phyloP scores from a whole-genome alignment of 2,888 invertebrate species.

The Dasypogon diadema region DNA sequence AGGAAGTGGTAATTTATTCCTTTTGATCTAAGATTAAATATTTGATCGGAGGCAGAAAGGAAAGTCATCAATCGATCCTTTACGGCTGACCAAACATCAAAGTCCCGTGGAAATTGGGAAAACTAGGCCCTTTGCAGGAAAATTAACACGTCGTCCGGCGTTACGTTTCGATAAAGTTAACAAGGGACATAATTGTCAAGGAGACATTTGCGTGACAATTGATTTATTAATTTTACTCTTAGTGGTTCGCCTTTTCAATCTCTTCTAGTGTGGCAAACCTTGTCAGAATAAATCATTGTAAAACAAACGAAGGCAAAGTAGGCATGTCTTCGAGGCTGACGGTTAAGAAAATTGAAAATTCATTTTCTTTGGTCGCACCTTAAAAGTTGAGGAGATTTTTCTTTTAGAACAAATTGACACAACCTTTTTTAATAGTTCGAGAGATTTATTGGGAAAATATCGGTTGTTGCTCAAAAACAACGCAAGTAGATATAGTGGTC shows the following conservation, averaged over 20 bases:
- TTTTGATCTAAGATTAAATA: slow-evolving; percentile 42
- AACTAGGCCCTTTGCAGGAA: background rate
- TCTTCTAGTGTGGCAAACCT: too few relatives aligned
- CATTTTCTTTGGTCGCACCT: too few relatives aligned
- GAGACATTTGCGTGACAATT: background rate
- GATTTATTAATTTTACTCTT: background rate
- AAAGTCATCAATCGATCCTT: slow-evolving; percentile 24
- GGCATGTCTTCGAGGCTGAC: too few relatives aligned
- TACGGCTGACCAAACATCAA: slow-evolving; percentile 14
- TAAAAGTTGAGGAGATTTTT: too few relatives aligned
- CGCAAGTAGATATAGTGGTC: too few relatives aligned
- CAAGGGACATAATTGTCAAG: background rate
- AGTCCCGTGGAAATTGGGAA: background rate
- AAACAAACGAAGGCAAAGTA: too few relatives aligned
- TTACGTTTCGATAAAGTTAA: background rate
- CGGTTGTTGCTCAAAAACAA: too few relatives aligned
- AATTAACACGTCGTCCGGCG: slow-evolving; percentile 13
- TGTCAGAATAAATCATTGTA: background rate
- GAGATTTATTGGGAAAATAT: too few relatives aligned
- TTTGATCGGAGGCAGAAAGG: slow-evolving; percentile 22
- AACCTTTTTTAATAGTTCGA: too few relatives aligned
- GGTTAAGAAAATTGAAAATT: too few relatives aligned
- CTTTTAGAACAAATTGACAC: too few relatives aligned
- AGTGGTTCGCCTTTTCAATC: too few relatives aligned
- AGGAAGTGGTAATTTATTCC: slow-evolving; percentile 35